Evolutionary conservation across 1,140 invertebrate species (phyloP), one percentile per base, ranked within the genome.

Genomic region (Apis cerana): DNA sequence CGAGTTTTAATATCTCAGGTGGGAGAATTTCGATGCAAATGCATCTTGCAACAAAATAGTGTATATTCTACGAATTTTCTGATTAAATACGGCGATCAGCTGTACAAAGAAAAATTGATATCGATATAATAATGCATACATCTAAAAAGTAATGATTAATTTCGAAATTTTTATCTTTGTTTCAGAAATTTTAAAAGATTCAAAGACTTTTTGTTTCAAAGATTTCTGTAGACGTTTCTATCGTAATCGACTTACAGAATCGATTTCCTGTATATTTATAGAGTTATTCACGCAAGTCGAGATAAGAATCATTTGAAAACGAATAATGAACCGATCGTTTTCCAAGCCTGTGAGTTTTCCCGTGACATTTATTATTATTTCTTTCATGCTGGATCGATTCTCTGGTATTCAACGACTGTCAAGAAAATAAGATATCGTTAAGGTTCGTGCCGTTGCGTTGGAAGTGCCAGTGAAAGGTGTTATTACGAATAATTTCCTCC

Each of bases 401-500:
- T 43, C 43, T 23, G 80, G 62, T 68, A 75, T 81, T 59, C 72
- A 59, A 11, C 48, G 72, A 43, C 67, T 59, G 67, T 68, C 50
- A 56, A 27, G 65, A 64, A 71, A 82, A 71, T 78, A 77, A 82
- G 75, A 70, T 78, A 82, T 78, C 81, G 56, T 78, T 65, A 43
- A 64, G 59, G 50, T 50, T 48, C 15, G 58, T n/a, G 11, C 58
- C 27, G 27, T 50, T 64, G 59, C 21, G 72, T 27, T 81, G 52
- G 27, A 75, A 62, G 83, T 50, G 64, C 62, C 75, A 50, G 69
- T 79, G 61, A 65, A 87, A 87, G 58, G 75, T 67, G 75, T 81
- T 74, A 80, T 84, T 80, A 80, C 74, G 52, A 84, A 77, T 61
- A 79, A 67, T 87, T 84, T 83, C 86, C 77, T 68, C 19, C 58